Conservation (phyloP, 2,797 vertebrate species). For the Arremon brunneinucha region DNA sequence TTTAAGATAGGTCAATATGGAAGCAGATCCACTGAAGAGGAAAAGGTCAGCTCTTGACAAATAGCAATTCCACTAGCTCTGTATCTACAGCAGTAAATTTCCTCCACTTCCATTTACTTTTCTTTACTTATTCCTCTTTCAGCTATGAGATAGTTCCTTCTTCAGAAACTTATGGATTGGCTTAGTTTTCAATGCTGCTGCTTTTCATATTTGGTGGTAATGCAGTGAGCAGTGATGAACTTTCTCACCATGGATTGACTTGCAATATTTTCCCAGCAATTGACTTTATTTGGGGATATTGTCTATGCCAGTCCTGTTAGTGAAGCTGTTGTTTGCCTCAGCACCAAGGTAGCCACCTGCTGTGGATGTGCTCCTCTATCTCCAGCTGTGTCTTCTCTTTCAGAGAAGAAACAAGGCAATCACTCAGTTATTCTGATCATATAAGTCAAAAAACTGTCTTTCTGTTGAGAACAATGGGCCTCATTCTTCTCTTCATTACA, state of each 20-base stretch:
- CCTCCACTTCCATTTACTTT: not conserved
- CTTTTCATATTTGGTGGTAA: not conserved
- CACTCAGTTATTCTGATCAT: not conserved
- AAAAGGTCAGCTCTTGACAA: constrained; percentile 8
- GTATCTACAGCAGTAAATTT: not conserved
- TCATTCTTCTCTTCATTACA: not conserved
- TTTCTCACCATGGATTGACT: not conserved
- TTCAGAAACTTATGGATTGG: not conserved
- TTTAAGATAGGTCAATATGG: not conserved
- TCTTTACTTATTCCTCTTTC: not conserved
- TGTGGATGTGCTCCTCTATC: not conserved
- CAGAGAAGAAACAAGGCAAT: not conserved
- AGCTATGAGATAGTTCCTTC: not conserved
- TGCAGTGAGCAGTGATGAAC: not conserved
- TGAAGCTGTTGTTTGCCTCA: not conserved
- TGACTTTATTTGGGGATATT: not conserved
- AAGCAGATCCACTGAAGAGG: not conserved
- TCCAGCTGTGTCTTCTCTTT: not conserved
- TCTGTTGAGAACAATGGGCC: not conserved
- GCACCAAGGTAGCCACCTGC: not conserved
- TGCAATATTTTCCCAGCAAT: not conserved
- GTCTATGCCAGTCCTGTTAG: not conserved
- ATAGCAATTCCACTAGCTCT: not conserved
- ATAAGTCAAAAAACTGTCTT: not conserved
- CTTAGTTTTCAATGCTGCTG: not conserved